A percentile compares a stretch with the other conserved stretches of the same genome.
These are phyloP conservation scores for Chymomyza amoena DNA, from an alignment of 2,888 invertebrate genomes.

Conservation along the genomic window DNA sequence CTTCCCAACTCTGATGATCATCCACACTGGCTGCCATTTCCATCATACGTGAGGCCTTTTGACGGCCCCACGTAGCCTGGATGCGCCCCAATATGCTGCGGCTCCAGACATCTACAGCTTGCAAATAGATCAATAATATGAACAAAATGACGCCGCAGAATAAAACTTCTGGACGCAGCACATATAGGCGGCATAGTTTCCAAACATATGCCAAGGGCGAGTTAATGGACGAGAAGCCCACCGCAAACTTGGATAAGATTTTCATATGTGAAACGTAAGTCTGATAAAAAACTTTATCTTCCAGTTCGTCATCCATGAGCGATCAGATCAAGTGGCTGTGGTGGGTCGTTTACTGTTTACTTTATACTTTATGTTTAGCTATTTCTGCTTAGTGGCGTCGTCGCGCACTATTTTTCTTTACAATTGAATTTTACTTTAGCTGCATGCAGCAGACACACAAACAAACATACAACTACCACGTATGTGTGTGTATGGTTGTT, in stretches of 20 bases:
- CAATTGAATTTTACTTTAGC: too few species aligned
- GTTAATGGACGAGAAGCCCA: conserved; percentile 87
- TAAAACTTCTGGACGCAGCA: conserved; percentile 89
- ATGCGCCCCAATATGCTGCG: conserved; percentile 83
- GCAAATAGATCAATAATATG: conserved; percentile 88
- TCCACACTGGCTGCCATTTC: conserved; percentile 66
- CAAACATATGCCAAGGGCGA: conserved; percentile 87
- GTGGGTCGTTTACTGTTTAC: neutral
- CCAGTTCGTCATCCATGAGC: conserved; percentile 93
- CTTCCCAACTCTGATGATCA: conserved; percentile 86
- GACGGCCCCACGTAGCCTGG: conserved; percentile 76
- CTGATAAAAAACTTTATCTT: conserved; percentile 92
- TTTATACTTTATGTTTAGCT: neutral
- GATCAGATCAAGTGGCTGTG: neutral
- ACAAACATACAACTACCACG: neutral
- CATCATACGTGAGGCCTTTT: conserved; percentile 67
- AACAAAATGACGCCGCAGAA: conserved; percentile 86
- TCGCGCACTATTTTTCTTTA: neutral
- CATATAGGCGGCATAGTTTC: conserved; percentile 88
- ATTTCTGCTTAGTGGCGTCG: neutral
- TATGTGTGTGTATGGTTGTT: conserved; percentile 4
- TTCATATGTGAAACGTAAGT: conserved; percentile 92
- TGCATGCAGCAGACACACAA: too few species aligned
- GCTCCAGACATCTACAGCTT: conserved; percentile 91
- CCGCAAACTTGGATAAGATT: conserved; percentile 88